Evolutionary conservation across 2,888 invertebrate species (phyloP).

Genomic region (Ernsta delagoae): DNA sequence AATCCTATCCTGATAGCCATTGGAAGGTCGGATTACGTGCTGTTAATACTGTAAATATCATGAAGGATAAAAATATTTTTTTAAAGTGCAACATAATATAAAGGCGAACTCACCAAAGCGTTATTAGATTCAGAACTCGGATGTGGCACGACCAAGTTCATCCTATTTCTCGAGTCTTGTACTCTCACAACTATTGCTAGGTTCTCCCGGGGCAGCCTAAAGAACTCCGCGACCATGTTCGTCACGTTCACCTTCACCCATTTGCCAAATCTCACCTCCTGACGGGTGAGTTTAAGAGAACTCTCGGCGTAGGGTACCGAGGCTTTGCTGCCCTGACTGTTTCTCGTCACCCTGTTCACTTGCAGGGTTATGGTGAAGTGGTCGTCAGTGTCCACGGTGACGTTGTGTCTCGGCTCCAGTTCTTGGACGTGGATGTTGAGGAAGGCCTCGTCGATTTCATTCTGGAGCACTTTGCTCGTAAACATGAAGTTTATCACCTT

Average conservation of each 20-base stretch:
- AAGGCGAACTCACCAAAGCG: constrained; percentile 68
- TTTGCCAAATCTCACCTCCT: constrained; percentile 82
- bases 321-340: constrained; percentile 70
- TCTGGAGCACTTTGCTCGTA: constrained; percentile 88
- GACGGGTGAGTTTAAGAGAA: constrained; percentile 77
- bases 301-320: constrained; percentile 71
- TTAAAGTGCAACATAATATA: no score
- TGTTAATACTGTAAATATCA: no score
- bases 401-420: constrained; percentile 65
- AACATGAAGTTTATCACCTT: constrained; percentile 90
- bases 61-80: no score
- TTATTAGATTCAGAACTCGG: constrained; percentile 84
- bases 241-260: constrained; percentile 92
- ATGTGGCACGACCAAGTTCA: constrained; percentile 88
- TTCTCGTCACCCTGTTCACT: constrained; percentile 73
- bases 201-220: constrained; percentile 89
- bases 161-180: constrained; percentile 85
- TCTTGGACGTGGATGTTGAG: constrained; percentile 88
- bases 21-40: no score
- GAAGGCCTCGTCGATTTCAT: constrained; percentile 88
- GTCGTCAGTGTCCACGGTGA: constrained; percentile 64
- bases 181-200: constrained; percentile 91
- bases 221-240: constrained; percentile 91
- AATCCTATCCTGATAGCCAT: no score
- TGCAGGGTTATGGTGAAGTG: constrained; percentile 69